These are phyloP conservation scores for Glossosoma conforme DNA, from an alignment of 1,140 invertebrate genomes.

Conservation along the genomic window DNA sequence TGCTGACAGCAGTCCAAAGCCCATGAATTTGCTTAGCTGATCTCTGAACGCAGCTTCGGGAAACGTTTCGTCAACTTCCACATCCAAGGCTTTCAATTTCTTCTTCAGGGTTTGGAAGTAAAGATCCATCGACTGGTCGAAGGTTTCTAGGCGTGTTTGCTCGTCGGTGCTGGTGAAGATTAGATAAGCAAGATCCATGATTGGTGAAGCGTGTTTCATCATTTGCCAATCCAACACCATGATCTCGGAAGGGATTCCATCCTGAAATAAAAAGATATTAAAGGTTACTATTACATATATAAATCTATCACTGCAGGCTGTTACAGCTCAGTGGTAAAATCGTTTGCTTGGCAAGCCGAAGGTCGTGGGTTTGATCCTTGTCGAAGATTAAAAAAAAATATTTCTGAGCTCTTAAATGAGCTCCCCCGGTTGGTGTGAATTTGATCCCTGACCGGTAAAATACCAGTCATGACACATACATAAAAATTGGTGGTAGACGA, in stretches of 20 bases:
- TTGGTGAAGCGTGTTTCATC: constrained; percentile 8
- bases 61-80: constrained; percentile 12
- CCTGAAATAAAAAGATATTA: no score
- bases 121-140: neutral
- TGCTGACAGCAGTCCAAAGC: constrained; percentile 9
- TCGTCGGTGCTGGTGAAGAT: constrained; percentile 15
- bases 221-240: constrained; percentile 23
- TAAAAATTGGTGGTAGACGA: no score
- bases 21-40: constrained; percentile 10
- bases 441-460: no score
- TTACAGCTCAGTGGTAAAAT: no score
- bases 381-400: no score
- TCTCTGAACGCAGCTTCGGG: constrained; percentile 4
- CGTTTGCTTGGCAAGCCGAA: no score
- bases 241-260: neutral
- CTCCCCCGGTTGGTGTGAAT: no score
- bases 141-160: constrained; percentile 1
- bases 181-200: constrained; percentile 13
- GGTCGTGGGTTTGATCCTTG: no score
- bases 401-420: no score
- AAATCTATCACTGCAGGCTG: no score
- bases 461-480: no score
- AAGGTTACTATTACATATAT: no score
- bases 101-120: constrained; percentile 15
- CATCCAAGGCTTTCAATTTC: constrained; percentile 4